A percentile compares a stretch with the other conserved stretches of the same genome.
Conservation (phyloP, 1,140 invertebrate genomes). For the Danaus plexippus region DNA sequence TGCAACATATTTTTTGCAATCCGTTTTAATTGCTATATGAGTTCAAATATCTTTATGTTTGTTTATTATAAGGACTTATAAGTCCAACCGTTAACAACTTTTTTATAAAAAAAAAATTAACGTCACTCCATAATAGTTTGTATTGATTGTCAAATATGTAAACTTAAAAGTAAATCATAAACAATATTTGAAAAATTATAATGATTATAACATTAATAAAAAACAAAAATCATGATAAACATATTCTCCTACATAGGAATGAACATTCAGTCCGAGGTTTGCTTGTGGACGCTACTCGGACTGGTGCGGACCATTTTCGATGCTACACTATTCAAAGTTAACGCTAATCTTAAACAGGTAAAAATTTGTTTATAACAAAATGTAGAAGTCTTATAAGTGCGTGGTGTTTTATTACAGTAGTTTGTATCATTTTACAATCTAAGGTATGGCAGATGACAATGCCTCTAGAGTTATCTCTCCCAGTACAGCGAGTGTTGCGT, state of each 20-base stretch:
- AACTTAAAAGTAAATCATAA: not conserved
- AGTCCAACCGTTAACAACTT: too few relatives aligned
- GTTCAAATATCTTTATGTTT: too few relatives aligned
- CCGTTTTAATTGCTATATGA: too few relatives aligned
- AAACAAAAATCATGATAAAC: slow-evolving; percentile 40
- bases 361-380: too few relatives aligned
- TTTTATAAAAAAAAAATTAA: too few relatives aligned
- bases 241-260: slow-evolving; percentile 56
- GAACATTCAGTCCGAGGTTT: slow-evolving; percentile 54
- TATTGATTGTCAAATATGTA: too few relatives aligned
- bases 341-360: slow-evolving; percentile 63
- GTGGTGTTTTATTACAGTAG: too few relatives aligned
- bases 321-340: slow-evolving; percentile 63
- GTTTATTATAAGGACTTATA: too few relatives aligned
- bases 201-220: slow-evolving; percentile 14
- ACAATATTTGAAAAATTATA: slow-evolving; percentile 7
- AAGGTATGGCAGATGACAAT: slow-evolving; percentile 64
- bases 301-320: slow-evolving; percentile 58
- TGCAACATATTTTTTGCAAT: too few relatives aligned
- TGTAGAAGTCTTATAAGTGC: too few relatives aligned
- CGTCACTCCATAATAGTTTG: too few relatives aligned
- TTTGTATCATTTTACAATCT: not conserved
- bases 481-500: slow-evolving; percentile 46
- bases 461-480: slow-evolving; percentile 43
- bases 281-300: slow-evolving; percentile 56